Evolutionary conservation across 1,140 invertebrate species (phyloP).

Genomic region (Dendroctonus valens): DNA sequence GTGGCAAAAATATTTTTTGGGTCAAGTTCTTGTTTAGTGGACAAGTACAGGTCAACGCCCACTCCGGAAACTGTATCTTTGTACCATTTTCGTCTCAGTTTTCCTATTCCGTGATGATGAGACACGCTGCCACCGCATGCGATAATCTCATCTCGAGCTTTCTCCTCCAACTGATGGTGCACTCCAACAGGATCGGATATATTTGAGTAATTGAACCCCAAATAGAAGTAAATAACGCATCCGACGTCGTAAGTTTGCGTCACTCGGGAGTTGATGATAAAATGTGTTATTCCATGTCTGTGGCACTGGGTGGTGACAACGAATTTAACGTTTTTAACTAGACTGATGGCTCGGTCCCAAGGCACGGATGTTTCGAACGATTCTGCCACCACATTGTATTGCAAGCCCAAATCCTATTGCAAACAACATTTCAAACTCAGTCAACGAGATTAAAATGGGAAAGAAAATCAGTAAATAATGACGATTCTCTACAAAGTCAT

Average conservation of each 20-base stretch:
- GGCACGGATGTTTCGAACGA: constrained; percentile 98
- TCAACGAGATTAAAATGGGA: constrained; percentile 24
- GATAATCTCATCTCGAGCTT: constrained; percentile 89
- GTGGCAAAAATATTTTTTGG: constrained; percentile 92
- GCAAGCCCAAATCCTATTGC: constrained; percentile 82
- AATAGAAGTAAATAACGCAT: constrained; percentile 98
- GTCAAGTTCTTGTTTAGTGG: constrained; percentile 82
- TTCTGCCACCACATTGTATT: constrained; percentile 87
- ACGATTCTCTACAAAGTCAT: no score
- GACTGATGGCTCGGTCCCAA: constrained; percentile 83
- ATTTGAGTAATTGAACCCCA: constrained; percentile 81
- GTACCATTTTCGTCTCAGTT: constrained; percentile 87
- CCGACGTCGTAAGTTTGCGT: constrained; percentile 97
- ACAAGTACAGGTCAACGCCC: constrained; percentile 71
- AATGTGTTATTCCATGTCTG: constrained; percentile 59
- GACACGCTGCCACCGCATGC: constrained; percentile 89
- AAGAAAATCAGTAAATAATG: background rate
- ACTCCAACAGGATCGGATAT: constrained; percentile 72
- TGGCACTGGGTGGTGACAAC: constrained; percentile 75
- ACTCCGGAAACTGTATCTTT: constrained; percentile 69
- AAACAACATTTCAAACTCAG: constrained; percentile 7
- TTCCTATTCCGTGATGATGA: constrained; percentile 96
- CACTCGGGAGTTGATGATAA: constrained; percentile 77
- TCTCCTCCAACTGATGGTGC: constrained; percentile 81
- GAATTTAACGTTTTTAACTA: constrained; percentile 89